Base-by-base conservation (phyloP, 2,797 vertebrate genomes). In the Hypotaenidia philippensis region DNA sequence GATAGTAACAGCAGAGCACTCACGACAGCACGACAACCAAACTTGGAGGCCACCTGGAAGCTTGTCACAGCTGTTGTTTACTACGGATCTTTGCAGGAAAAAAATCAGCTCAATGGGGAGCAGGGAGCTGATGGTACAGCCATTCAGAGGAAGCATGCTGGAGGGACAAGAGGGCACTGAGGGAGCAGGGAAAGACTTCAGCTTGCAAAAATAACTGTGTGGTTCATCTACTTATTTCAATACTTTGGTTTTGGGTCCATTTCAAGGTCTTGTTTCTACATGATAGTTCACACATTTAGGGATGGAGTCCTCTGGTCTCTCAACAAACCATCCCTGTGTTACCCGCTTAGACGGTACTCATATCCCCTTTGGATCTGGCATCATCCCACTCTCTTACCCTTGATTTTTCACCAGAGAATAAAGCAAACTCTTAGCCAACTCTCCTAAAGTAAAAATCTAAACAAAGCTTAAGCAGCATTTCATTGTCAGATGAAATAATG, bases 51-150 rank as follows among this genome's bases (percentile, higher is more conserved):
- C 91, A 93, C 87, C 89, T 89, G 93, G 72, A 95, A 91, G 69
- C 59, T 52, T 34, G 50, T 81, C 94, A 90, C 93, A 92, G 84
- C 84, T 94, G 87, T 52, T 95, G 84, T 86, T 96, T 89, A 93
- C 95, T 89, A 92, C 10, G 65, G 38, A 80, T 49, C 22, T 36
- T 31, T 10, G 72, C 61, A 83, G 32, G 79, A 64, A 64, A 49
- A 26, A 78, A 60, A 26, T 22, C 65, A 83, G 14, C 49, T 79
- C 80, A 36, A 17, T 14, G 29, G 61, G 84, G 36, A 85, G 66
- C 53, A 53, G 49, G 29, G 47, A 68, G 44, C 26, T 74, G 56
- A 82, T 82, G 32, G 78, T n/a, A 72, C 2, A 1, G 84, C 61
- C 23, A 41, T 23, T 25, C 0, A 0, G 49, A 69, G 47, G 31